Conservation (phyloP, 2,113 vertebrate species). For the Perccottus glenii region DNA sequence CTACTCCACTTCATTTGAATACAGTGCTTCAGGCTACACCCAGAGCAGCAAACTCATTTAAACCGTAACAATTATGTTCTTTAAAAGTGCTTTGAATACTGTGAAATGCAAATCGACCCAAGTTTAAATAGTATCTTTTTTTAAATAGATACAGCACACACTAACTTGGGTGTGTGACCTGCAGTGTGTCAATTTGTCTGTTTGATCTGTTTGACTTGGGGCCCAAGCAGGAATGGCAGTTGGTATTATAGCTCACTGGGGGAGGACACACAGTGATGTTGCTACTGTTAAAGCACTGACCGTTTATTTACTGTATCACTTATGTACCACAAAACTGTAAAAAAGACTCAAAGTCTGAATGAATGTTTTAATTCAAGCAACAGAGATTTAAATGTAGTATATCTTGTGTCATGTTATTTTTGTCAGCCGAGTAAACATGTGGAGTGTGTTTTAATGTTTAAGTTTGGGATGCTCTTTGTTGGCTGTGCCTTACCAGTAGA, state of each 20-base stretch:
- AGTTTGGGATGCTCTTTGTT: background rate
- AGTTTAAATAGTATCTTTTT: background rate
- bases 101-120: background rate
- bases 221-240: constrained; percentile 32
- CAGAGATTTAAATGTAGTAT: no score
- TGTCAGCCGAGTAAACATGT: no score
- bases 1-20: constrained; percentile 61
- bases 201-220: constrained; percentile 45
- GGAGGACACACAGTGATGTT: constrained; percentile 1
- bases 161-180: constrained; percentile 13
- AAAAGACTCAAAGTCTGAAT: no score
- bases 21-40: constrained; percentile 47
- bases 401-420: no score
- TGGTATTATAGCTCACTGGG: constrained; percentile 32
- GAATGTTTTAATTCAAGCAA: no score
- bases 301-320: background rate
- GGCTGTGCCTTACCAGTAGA: background rate
- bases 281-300: background rate
- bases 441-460: background rate
- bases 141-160: background rate
- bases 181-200: constrained; percentile 16
- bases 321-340: no score
- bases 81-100: background rate
- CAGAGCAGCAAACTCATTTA: background rate
- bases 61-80: constrained; percentile 8